phyloP scores from a whole-genome alignment of 2,888 invertebrate species.

The Schrankia costaestrigalis region DNA sequence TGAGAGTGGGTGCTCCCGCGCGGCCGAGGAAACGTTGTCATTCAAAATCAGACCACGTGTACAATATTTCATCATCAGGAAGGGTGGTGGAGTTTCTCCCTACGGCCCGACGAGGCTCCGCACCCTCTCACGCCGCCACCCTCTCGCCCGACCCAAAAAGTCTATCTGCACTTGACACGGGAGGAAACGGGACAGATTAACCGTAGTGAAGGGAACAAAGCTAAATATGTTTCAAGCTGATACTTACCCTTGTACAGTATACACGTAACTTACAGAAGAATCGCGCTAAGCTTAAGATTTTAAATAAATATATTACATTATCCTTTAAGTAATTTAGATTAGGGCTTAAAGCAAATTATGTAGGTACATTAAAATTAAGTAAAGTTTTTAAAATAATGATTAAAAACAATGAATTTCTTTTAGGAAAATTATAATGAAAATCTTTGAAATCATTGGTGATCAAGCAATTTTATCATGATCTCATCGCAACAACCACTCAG shows the following conservation, averaged over 20 bases:
- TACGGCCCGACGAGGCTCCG: slow-evolving; percentile 41
- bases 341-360: neutral
- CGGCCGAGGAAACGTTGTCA: slow-evolving; percentile 83
- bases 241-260: slow-evolving; percentile 66
- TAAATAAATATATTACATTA: neutral
- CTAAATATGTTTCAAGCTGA: slow-evolving; percentile 80
- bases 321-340: neutral
- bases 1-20: slow-evolving; percentile 58
- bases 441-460: no score
- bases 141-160: slow-evolving; percentile 72
- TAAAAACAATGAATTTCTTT: no score
- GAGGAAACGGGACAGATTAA: slow-evolving; percentile 81
- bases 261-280: slow-evolving; percentile 46
- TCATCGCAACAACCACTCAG: no score
- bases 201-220: slow-evolving; percentile 80
- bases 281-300: neutral
- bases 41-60: slow-evolving; percentile 87
- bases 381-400: no score
- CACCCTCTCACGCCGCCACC: slow-evolving; percentile 25
- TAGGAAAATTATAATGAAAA: no score
- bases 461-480: no score
- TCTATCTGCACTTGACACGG: slow-evolving; percentile 80
- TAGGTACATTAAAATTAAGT: no score
- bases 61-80: slow-evolving; percentile 86
- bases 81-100: slow-evolving; percentile 49